These are phyloP conservation scores for Aquatica leii DNA, from an alignment of 2,888 invertebrate species.

Conservation along the genomic window DNA sequence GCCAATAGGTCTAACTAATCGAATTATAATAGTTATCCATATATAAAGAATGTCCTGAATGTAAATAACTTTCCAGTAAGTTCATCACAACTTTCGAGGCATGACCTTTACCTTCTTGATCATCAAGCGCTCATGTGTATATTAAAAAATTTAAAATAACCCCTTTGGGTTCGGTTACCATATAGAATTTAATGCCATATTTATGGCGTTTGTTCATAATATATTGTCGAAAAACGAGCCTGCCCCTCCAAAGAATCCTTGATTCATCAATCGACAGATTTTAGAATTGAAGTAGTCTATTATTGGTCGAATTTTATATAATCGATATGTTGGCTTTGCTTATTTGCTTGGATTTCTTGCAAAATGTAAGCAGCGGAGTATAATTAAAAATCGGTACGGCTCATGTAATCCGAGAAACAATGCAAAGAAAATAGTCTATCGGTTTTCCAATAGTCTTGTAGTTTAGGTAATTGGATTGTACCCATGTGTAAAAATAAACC, in stretches of 20 bases:
- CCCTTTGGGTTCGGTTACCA: slow-evolving; percentile 41
- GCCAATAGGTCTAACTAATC: too few relatives aligned
- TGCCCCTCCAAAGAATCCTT: slow-evolving; percentile 37
- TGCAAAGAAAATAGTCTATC: neutral
- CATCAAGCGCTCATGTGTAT: slow-evolving; percentile 46
- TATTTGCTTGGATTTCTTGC: neutral
- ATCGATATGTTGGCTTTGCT: neutral
- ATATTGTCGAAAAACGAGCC: neutral
- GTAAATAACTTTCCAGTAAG: slow-evolving; percentile 17
- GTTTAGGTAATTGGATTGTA: neutral
- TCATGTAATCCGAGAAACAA: neutral
- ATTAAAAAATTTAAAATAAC: slow-evolving; percentile 45
- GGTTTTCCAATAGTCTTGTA: neutral
- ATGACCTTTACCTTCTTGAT: neutral
- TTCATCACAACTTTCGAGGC: neutral
- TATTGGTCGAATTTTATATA: neutral
- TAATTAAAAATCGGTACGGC: neutral
- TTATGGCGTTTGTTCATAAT: slow-evolving; percentile 16
- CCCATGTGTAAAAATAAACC: neutral
- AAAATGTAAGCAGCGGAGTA: neutral
- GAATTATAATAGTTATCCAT: too few relatives aligned
- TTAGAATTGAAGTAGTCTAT: slow-evolving; percentile 13
- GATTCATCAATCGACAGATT: too few relatives aligned
- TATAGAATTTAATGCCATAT: too few relatives aligned
- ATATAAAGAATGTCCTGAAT: slow-evolving; percentile 3